Evolutionary conservation across 1,140 invertebrate species (phyloP).

Genomic region (Rhyacophila brunnea): DNA sequence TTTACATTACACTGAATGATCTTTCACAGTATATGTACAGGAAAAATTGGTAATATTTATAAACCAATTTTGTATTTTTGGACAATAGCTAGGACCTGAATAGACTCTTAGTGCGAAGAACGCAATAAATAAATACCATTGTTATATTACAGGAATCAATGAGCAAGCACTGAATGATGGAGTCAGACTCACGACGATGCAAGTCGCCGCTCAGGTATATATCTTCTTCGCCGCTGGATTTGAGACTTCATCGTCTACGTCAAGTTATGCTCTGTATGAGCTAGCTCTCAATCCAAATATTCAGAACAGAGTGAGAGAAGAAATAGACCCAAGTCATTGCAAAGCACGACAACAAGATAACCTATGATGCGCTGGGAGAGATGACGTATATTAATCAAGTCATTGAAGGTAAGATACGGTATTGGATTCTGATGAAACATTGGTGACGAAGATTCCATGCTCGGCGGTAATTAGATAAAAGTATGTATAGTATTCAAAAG

Average conservation of each 20-base stretch:
- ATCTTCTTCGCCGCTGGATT: conserved; percentile 60
- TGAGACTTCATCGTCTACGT: conserved; percentile 60
- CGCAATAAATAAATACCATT: too few species aligned
- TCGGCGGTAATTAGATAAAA: too few species aligned
- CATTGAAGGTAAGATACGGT: conserved; percentile 45
- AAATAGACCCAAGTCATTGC: conserved; percentile 51
- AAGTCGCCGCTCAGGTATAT: conserved; percentile 49
- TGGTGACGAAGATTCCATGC: too few species aligned
- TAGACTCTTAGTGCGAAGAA: too few species aligned
- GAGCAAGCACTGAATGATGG: conserved; percentile 3
- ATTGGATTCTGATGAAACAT: too few species aligned
- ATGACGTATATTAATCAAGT: conserved; percentile 46
- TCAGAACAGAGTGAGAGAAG: conserved; percentile 53
- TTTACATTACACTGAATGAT: too few species aligned
- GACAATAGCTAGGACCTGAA: too few species aligned
- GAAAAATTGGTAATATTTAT: too few species aligned
- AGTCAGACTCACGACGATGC: conserved; percentile 21
- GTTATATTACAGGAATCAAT: too few species aligned
- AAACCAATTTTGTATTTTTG: too few species aligned
- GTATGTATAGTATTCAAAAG: too few species aligned
- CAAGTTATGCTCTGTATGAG: conserved; percentile 54
- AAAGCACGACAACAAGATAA: conserved; percentile 45
- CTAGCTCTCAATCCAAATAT: conserved; percentile 56
- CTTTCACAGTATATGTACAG: too few species aligned
- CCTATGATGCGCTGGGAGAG: conserved; percentile 51